phyloP scores from a whole-genome alignment of 2,888 invertebrate species.

The Morpho helenor region DNA sequence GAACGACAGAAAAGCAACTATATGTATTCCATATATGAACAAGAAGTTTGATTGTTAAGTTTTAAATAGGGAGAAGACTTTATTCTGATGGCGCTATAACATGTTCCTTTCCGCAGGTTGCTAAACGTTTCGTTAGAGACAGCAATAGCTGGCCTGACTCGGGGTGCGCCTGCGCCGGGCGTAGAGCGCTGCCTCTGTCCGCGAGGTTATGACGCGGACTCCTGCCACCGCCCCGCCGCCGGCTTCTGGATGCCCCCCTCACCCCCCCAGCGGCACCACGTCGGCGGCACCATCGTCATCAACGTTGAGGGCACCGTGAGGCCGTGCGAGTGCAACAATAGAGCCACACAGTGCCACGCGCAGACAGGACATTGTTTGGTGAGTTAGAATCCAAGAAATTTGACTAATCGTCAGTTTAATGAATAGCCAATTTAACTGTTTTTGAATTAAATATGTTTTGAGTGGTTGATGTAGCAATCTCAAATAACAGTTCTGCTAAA shows the following conservation, averaged over 20 bases:
- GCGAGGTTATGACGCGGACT: conserved; percentile 87
- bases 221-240: conserved; percentile 92
- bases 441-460: no score
- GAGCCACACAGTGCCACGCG: conserved; percentile 87
- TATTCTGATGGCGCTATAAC: no score
- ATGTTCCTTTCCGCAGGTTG: conserved; percentile 48
- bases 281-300: conserved; percentile 86
- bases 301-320: conserved; percentile 88
- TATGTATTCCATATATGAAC: no score
- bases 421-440: no score
- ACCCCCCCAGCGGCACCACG: conserved; percentile 52
- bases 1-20: no score
- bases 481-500: no score
- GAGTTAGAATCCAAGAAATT: conserved; percentile 38
- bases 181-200: conserved; percentile 94
- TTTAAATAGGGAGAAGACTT: no score
- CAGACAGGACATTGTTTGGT: conserved; percentile 93
- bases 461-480: no score
- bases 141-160: conserved; percentile 84
- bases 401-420: no score
- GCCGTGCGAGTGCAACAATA: conserved; percentile 89
- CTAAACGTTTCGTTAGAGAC: conserved; percentile 90
- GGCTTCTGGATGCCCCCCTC: conserved; percentile 88
- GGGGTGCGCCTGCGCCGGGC: conserved; percentile 86
- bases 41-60: no score